Conservation (phyloP, 2,797 vertebrate species). For the Clarias pachynema region DNA sequence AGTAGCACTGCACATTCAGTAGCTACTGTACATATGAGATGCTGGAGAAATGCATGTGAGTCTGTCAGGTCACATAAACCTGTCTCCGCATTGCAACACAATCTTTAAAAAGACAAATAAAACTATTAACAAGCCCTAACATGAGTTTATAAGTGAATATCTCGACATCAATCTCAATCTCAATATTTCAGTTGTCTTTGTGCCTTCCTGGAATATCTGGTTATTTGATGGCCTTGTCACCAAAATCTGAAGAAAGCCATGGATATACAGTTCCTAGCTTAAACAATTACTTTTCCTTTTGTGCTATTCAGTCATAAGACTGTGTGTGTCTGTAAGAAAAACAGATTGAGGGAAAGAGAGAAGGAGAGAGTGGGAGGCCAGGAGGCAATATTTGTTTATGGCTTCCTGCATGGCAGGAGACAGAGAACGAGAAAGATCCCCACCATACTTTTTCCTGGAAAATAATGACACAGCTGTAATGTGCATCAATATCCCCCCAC, state of each 20-base stretch:
- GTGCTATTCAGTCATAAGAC: background rate
- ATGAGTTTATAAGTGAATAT: background rate
- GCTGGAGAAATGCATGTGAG: background rate
- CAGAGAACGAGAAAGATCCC: slow-evolving; percentile 40
- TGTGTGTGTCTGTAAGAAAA: background rate
- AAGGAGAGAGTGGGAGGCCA: background rate
- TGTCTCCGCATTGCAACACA: background rate
- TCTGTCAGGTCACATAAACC: background rate
- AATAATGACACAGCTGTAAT: slow-evolving; percentile 34
- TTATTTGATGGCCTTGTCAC: slow-evolving; percentile 24
- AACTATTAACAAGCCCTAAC: background rate
- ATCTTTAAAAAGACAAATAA: background rate
- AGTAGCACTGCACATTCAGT: background rate
- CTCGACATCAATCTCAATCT: background rate
- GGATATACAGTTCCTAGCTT: slow-evolving; percentile 5
- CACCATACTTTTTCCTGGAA: slow-evolving; percentile 46
- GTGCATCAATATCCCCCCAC: slow-evolving; percentile 25
- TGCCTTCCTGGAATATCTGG: slow-evolving; percentile 12
- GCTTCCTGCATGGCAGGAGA: slow-evolving; percentile 25
- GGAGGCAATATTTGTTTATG: slow-evolving; percentile 34
- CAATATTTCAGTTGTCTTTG: background rate
- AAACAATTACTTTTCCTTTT: slow-evolving; percentile 10
- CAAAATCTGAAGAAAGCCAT: slow-evolving; percentile 19
- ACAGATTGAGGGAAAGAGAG: background rate
- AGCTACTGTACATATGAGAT: too few relatives aligned